phyloP scores from a whole-genome alignment of 2,113 vertebrate genomes.

The Pteronura brasiliensis region DNA sequence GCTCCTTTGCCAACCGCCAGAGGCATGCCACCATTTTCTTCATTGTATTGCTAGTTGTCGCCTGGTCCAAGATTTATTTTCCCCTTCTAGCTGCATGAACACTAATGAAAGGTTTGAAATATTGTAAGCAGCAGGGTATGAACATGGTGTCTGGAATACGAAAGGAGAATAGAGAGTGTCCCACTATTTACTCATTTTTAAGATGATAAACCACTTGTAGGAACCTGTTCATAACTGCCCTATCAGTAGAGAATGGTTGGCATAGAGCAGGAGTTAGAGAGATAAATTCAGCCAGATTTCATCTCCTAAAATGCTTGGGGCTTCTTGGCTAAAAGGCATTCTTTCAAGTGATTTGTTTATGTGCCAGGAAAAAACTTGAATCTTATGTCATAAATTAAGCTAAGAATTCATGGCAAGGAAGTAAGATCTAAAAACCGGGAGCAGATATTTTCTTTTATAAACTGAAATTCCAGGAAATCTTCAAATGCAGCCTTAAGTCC shows the following conservation, averaged over 20 bases:
- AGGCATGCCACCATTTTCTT: background rate
- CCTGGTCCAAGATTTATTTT: constrained; percentile 23
- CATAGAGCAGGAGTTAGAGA: background rate
- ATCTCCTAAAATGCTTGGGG: background rate
- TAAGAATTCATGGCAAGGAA: constrained; percentile 17
- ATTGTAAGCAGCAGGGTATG: background rate
- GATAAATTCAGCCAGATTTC: constrained; percentile 39
- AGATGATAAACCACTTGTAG: constrained; percentile 15
- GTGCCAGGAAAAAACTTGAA: background rate
- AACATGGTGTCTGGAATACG: constrained; percentile 18
- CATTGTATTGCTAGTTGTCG: background rate
- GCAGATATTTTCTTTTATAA: background rate
- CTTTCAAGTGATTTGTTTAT: constrained; percentile 40
- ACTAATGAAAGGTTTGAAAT: constrained; percentile 49
- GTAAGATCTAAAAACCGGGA: background rate
- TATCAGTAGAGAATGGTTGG: background rate
- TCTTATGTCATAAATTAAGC: constrained; percentile 43
- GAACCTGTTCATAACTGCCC: constrained; percentile 17
- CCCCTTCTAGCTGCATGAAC: constrained; percentile 21
- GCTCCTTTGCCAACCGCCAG: background rate
- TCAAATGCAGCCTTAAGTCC: background rate
- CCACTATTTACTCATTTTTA: constrained; percentile 22
- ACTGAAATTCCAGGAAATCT: background rate
- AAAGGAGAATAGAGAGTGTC: background rate
- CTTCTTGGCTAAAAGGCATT: constrained; percentile 19